A percentile compares a stretch with the other conserved stretches of the same genome.
phyloP scores from a whole-genome alignment of 2,113 vertebrate species.

The Lophochroa leadbeateri region DNA sequence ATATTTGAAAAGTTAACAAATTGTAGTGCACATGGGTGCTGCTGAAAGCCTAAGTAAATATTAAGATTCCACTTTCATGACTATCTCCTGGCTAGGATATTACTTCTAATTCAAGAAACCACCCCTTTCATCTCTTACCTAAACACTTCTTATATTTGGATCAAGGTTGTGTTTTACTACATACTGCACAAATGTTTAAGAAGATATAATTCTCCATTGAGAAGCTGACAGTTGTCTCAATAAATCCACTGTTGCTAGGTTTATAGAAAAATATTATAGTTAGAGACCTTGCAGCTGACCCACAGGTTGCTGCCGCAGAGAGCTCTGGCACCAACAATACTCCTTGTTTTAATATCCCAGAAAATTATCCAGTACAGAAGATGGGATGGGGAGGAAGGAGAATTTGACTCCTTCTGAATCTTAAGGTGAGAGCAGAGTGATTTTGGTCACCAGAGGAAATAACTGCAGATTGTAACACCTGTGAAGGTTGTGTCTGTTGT shows the following conservation, averaged over 20 bases:
- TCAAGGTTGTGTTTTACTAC: slow-evolving; percentile 41
- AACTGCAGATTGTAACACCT: background rate
- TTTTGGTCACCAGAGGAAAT: background rate
- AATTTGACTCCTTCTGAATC: background rate
- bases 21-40: background rate
- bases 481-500: background rate
- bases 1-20: slow-evolving; percentile 4
- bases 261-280: background rate
- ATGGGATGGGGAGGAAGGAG: too few species aligned
- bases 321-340: background rate
- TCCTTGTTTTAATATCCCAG: background rate
- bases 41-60: slow-evolving; percentile 44
- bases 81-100: slow-evolving; percentile 4
- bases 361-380: background rate
- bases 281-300: background rate
- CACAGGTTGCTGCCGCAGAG: background rate
- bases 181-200: background rate
- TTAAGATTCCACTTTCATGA: slow-evolving; percentile 1
- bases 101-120: slow-evolving; percentile 41
- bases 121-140: slow-evolving; percentile 23
- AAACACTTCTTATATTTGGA: slow-evolving; percentile 26
- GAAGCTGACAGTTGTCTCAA: background rate
- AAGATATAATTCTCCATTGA: background rate
- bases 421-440: background rate
- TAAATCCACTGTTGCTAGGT: background rate